Evolutionary conservation across 2,113 vertebrate species (phyloP).

Genomic region (Onychostruthus taczanowskii): DNA sequence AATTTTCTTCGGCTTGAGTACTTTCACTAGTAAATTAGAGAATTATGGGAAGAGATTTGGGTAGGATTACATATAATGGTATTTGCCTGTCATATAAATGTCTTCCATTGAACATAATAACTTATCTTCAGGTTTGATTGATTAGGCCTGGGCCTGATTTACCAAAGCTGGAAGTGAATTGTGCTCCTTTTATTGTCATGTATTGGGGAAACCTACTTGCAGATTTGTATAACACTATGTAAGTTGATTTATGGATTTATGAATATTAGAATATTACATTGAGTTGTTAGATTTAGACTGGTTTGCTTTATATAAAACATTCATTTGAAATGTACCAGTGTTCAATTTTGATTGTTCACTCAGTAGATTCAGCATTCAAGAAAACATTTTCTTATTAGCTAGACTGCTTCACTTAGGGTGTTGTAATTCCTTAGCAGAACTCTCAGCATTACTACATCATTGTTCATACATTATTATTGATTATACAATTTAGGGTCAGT

Average conservation of each 20-base stretch:
- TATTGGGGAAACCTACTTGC: neutral
- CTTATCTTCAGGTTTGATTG: neutral
- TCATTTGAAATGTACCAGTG: neutral
- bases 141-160: neutral
- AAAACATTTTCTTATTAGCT: neutral
- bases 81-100: neutral
- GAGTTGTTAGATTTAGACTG: neutral
- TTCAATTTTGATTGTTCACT: neutral
- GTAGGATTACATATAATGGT: neutral
- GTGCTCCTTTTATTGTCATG: neutral
- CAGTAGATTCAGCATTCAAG: neutral
- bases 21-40: slow-evolving; percentile 2
- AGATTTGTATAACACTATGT: neutral
- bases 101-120: neutral
- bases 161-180: neutral
- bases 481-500: neutral
- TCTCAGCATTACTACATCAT: neutral
- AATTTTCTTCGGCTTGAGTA: neutral
- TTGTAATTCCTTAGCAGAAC: neutral
- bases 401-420: neutral
- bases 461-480: neutral
- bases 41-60: neutral
- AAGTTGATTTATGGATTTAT: neutral
- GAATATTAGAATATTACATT: neutral
- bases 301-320: neutral